phyloP scores from a whole-genome alignment of 2,797 vertebrate genomes.

The Chiloscyllium punctatum region DNA sequence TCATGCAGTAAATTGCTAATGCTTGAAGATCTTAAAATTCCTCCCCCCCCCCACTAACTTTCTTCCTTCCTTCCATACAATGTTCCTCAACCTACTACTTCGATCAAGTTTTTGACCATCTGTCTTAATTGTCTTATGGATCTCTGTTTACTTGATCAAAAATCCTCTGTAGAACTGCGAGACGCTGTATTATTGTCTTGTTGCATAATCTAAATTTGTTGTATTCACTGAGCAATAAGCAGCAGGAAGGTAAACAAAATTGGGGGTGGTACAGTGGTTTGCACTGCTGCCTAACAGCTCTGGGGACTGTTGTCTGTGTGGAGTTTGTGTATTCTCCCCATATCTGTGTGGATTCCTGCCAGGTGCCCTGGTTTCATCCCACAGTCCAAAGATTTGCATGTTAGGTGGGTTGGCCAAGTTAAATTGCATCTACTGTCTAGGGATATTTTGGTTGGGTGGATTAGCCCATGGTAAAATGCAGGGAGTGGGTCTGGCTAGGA shows the following conservation, averaged over 20 bases:
- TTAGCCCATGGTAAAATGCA: too few relatives aligned
- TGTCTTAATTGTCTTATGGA: neutral
- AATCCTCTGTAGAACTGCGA: neutral
- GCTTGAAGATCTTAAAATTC: neutral
- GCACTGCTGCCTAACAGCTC: too few relatives aligned
- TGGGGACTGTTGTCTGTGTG: too few relatives aligned
- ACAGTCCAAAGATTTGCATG: too few relatives aligned
- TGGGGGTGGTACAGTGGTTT: neutral
- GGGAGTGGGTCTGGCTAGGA: too few relatives aligned
- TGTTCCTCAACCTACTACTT: neutral
- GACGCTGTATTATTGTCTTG: neutral
- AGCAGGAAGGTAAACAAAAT: neutral
- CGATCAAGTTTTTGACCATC: neutral
- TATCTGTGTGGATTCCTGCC: too few relatives aligned
- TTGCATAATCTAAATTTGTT: neutral
- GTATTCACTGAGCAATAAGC: neutral
- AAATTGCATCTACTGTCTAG: too few relatives aligned
- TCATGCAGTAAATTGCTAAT: neutral
- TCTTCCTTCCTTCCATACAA: too few relatives aligned
- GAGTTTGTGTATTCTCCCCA: too few relatives aligned
- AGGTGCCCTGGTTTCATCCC: too few relatives aligned
- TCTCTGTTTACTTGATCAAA: neutral
- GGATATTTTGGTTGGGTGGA: too few relatives aligned
- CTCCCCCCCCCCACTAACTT: neutral
- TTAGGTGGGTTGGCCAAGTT: too few relatives aligned